phyloP scores from a whole-genome alignment of 2,113 vertebrate species.

The Chionomys nivalis region DNA sequence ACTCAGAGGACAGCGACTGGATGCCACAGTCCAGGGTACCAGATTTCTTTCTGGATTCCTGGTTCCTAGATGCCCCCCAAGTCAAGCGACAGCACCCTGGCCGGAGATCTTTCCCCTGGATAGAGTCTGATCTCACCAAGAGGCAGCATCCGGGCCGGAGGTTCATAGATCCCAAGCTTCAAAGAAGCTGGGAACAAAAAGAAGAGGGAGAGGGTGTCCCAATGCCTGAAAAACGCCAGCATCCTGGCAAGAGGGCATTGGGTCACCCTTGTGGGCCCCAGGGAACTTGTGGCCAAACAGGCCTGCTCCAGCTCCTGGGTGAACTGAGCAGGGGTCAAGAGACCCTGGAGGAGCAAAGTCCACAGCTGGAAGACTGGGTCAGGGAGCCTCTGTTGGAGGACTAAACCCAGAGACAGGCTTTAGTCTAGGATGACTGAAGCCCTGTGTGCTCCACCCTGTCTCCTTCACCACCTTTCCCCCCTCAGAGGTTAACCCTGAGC shows the following conservation, averaged over 20 bases:
- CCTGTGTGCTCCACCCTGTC: background rate
- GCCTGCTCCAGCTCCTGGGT: conserved; percentile 89
- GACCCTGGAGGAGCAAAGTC: conserved; percentile 90
- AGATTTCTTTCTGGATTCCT: background rate
- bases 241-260: conserved; percentile 89
- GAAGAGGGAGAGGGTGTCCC: conserved; percentile 80
- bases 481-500: background rate
- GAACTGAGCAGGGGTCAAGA: conserved; percentile 84
- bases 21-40: background rate
- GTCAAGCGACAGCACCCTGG: conserved; percentile 90
- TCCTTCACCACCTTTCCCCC: background rate
- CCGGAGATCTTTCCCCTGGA: conserved; percentile 83
- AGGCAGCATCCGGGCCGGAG: conserved; percentile 89
- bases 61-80: background rate
- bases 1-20: background rate
- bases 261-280: conserved; percentile 86
- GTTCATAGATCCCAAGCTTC: conserved; percentile 71
- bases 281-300: conserved; percentile 84
- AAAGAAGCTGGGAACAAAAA: conserved; percentile 76
- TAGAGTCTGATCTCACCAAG: conserved; percentile 50
- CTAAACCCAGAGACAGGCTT: conserved; percentile 76
- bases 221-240: conserved; percentile 88
- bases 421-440: conserved; percentile 55
- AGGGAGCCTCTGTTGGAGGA: conserved; percentile 80
- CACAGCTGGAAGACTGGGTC: conserved; percentile 86